phyloP scores from a whole-genome alignment of 2,113 vertebrate genomes.

The Smithornis capensis region DNA sequence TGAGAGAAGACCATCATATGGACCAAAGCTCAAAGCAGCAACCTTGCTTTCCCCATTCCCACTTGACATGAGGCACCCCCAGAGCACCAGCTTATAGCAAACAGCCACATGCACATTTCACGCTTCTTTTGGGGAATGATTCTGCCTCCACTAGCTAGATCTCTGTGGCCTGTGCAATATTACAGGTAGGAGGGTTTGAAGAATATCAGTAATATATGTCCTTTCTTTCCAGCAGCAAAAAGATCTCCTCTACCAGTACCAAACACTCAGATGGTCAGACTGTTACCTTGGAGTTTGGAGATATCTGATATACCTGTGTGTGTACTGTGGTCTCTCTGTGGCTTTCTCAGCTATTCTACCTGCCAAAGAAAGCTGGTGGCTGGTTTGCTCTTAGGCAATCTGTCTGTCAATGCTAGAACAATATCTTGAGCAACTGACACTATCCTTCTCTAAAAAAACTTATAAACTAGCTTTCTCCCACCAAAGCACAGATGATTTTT shows the following conservation, averaged over 20 bases:
- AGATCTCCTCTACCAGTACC: not conserved
- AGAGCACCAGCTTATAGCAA: not conserved
- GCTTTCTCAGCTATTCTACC: not conserved
- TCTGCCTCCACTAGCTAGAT: not conserved
- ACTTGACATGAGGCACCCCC: not conserved
- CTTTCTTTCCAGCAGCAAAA: not conserved
- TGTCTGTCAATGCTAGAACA: not conserved
- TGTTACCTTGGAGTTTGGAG: not conserved
- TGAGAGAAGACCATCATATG: not conserved
- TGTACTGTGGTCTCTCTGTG: not conserved
- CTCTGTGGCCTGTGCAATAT: not conserved
- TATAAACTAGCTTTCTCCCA: not conserved
- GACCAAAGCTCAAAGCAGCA: not conserved
- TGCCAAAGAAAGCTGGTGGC: not conserved
- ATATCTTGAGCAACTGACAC: not conserved
- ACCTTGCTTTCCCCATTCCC: not conserved
- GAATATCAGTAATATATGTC: not conserved
- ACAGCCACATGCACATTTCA: not conserved
- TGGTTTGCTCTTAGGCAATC: not conserved
- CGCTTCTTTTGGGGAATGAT: not conserved
- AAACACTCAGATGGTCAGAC: not conserved
- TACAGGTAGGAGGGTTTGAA: not conserved
- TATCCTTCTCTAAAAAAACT: not conserved
- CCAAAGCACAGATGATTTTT: not conserved
- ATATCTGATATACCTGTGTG: not conserved